phyloP scores from a whole-genome alignment of 2,888 invertebrate genomes.

The Stenodema calcarata region DNA sequence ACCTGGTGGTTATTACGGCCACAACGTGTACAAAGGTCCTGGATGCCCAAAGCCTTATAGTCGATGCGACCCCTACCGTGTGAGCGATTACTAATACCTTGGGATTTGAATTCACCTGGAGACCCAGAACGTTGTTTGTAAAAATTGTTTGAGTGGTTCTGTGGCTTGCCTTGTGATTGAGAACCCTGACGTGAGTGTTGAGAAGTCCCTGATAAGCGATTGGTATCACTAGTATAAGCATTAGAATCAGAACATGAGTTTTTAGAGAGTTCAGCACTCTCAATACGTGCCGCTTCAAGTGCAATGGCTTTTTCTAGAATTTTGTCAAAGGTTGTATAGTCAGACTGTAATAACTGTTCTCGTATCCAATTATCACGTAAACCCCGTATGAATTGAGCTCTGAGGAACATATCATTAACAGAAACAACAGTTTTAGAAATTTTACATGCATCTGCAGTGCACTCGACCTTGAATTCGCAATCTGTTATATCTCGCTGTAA shows the following conservation, averaged over 20 bases:
- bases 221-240: not conserved
- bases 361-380: not conserved
- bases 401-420: not conserved
- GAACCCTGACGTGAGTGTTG: not conserved
- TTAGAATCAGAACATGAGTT: not conserved
- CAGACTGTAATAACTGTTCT: constrained; percentile 8
- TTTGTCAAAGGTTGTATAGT: not conserved
- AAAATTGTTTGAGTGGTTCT: not conserved
- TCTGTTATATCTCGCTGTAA: constrained; percentile 29
- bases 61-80: not conserved
- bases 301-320: not conserved
- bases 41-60: constrained; percentile 6
- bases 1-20: not conserved
- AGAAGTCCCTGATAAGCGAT: not conserved
- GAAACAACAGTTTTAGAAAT: not conserved
- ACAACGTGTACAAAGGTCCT: constrained; percentile 49
- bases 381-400: constrained; percentile 33
- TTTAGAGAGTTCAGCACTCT: not conserved
- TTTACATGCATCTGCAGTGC: not conserved
- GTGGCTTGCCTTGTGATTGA: not conserved
- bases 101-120: not conserved
- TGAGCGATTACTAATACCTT: not conserved
- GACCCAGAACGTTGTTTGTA: not conserved
- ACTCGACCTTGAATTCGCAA: constrained; percentile 19
- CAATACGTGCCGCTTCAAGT: not conserved